Evolutionary conservation across 1,140 invertebrate species (phyloP).

Genomic region (Dryas iulia): DNA sequence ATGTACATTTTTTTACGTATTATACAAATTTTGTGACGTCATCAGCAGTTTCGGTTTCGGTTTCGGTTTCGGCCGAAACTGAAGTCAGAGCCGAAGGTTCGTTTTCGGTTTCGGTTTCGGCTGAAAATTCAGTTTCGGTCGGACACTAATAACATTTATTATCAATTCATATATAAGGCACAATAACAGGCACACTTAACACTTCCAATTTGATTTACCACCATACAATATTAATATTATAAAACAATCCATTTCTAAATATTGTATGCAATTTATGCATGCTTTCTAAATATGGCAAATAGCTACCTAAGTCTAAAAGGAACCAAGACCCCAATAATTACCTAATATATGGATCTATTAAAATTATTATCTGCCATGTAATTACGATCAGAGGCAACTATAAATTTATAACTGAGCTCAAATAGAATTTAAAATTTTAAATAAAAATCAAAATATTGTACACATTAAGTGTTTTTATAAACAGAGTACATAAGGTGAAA

Average conservation of each 20-base stretch:
- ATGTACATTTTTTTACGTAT: no score
- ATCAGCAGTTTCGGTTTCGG: no score
- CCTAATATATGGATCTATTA: not conserved
- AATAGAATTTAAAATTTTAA: not conserved
- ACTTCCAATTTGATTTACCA: not conserved
- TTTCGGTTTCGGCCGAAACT: no score
- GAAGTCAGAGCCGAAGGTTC: no score
- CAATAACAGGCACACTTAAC: not conserved
- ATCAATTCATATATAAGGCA: not conserved
- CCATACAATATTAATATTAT: not conserved
- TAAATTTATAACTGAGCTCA: not conserved
- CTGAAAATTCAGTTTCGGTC: no score
- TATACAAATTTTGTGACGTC: no score
- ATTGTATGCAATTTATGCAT: not conserved
- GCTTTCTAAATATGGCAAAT: conserved; percentile 23
- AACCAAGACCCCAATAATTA: not conserved
- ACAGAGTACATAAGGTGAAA: not conserved
- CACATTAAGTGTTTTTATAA: not conserved
- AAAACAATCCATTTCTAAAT: not conserved
- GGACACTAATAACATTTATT: no score
- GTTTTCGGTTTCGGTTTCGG: no score
- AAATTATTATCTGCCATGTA: not conserved
- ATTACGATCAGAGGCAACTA: not conserved
- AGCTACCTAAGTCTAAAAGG: conserved; percentile 13
- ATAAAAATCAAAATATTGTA: not conserved